These are phyloP conservation scores for Bolinopsis microptera DNA, from an alignment of 37 sponge, comb jelly and placozoan genomes.

Conservation along the genomic window DNA sequence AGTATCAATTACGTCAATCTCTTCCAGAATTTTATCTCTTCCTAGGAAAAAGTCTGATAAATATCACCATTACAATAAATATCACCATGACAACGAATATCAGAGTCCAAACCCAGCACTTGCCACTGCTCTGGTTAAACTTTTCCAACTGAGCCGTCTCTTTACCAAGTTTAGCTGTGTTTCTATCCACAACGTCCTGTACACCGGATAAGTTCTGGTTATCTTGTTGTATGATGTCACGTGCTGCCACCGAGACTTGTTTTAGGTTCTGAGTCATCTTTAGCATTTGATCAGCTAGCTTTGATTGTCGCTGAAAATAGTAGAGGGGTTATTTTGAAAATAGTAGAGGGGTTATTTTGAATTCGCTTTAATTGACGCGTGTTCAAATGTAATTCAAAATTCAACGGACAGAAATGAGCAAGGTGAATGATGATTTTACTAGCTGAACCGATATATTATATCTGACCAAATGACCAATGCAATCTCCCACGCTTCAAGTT, in stretches of 20 bases:
- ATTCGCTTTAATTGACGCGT: too few relatives aligned
- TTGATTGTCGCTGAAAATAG: conserved; percentile 42
- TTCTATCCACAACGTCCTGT: conserved; percentile 10
- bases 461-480: too few relatives aligned
- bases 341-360: too few relatives aligned
- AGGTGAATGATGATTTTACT: too few relatives aligned
- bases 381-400: too few relatives aligned
- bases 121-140: conserved; percentile 54
- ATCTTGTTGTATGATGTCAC: conserved; percentile 49
- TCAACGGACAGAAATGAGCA: too few relatives aligned
- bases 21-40: too few relatives aligned
- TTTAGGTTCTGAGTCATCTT: conserved; percentile 47
- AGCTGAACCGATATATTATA: too few relatives aligned
- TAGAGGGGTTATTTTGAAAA: conserved; percentile 18
- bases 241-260: conserved; percentile 53
- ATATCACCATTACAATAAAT: conserved; percentile 54
- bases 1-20: too few relatives aligned
- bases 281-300: conserved; percentile 52
- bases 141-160: conserved; percentile 42
- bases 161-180: not conserved
- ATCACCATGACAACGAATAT: conserved; percentile 55
- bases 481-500: too few relatives aligned
- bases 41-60: conserved; percentile 45
- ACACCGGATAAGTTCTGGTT: conserved; percentile 41
- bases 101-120: conserved; percentile 63